Conservation (phyloP, 1,140 invertebrate species). For the Agrypnia vestita region DNA sequence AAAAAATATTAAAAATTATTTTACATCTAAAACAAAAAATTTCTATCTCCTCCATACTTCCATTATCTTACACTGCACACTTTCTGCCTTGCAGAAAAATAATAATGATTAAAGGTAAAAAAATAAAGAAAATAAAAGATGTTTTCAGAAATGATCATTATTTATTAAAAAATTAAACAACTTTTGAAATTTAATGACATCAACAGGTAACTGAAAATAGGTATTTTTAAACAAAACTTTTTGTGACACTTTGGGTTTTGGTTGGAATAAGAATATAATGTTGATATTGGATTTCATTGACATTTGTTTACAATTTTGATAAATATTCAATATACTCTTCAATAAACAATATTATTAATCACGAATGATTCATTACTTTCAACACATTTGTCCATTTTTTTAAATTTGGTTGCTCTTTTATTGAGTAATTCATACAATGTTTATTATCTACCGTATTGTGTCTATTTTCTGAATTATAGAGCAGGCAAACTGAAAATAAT, state of each 20-base stretch:
- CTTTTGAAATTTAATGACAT: constrained; percentile 30
- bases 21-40: neutral
- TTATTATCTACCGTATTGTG: too few relatives aligned
- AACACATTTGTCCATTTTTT: too few relatives aligned
- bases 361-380: too few relatives aligned
- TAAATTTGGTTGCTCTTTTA: too few relatives aligned
- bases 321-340: too few relatives aligned
- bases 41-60: neutral
- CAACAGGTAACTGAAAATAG: constrained; percentile 2
- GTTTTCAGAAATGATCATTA: constrained; percentile 25
- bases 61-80: too few relatives aligned
- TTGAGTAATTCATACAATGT: too few relatives aligned
- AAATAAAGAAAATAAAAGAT: constrained; percentile 21
- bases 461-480: neutral
- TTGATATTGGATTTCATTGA: too few relatives aligned
- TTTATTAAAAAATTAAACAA: constrained; percentile 19
- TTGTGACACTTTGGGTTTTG: constrained; percentile 15
- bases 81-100: too few relatives aligned
- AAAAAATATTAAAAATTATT: too few relatives aligned
- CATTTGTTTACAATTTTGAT: too few relatives aligned
- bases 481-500: neutral
- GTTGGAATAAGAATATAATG: neutral
- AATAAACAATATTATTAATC: too few relatives aligned
- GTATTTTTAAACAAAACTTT: neutral
- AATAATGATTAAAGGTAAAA: neutral